Evolutionary conservation across 2,113 vertebrate genomes (phyloP).

Genomic region (Sarotherodon lohbergeri): DNA sequence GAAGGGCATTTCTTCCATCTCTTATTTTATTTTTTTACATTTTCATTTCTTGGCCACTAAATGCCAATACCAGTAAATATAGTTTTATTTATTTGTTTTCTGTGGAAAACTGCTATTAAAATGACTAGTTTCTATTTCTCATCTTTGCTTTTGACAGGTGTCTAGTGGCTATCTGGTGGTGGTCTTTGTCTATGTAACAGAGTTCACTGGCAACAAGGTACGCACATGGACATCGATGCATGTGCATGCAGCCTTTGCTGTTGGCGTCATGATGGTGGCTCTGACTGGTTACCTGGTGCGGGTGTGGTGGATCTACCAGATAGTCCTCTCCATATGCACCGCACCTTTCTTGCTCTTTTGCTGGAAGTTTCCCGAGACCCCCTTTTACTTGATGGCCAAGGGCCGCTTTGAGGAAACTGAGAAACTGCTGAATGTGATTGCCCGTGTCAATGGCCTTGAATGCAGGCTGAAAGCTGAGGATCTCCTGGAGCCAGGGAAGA

Average conservation of each 20-base stretch:
- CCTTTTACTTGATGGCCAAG: conserved; percentile 88
- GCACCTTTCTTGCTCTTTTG: conserved; percentile 87
- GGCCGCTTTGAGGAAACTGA: conserved; percentile 79
- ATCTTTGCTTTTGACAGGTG: conserved; percentile 65
- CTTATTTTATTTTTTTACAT: background rate
- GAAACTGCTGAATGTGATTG: conserved; percentile 78
- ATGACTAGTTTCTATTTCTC: background rate
- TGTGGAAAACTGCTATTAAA: background rate
- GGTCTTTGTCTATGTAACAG: conserved; percentile 93
- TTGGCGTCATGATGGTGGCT: conserved; percentile 87
- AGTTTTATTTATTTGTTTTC: background rate
- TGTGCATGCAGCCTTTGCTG: conserved; percentile 87
- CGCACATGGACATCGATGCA: conserved; percentile 95
- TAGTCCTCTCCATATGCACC: conserved; percentile 82
- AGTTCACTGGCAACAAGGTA: conserved; percentile 85
- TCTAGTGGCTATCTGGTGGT: conserved; percentile 92
- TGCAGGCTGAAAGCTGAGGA: conserved; percentile 76
- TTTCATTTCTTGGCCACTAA: background rate
- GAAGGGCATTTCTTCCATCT: background rate
- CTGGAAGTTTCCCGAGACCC: conserved; percentile 93
- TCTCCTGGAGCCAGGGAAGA: conserved; percentile 64
- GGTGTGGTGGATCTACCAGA: conserved; percentile 91
- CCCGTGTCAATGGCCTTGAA: conserved; percentile 76
- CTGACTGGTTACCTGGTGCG: conserved; percentile 83
- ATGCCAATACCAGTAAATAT: background rate